These are phyloP conservation scores for Bhutanitis thaidina DNA, from an alignment of 2,888 invertebrate genomes.

Conservation along the genomic window DNA sequence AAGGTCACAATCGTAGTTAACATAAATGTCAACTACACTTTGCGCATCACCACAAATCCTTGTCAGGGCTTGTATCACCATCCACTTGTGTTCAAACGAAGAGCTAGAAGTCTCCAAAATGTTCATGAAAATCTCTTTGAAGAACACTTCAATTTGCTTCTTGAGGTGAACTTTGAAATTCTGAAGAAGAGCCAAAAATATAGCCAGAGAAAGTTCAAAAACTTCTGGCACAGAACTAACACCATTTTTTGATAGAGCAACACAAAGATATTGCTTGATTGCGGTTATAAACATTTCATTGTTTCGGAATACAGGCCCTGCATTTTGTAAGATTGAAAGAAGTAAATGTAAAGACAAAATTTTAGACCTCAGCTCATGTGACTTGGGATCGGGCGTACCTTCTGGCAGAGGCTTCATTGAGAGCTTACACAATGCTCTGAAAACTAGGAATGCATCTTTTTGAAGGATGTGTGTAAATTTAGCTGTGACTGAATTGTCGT, in stretches of 20 bases:
- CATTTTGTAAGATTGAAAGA: conserved; percentile 96
- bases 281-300: conserved; percentile 99
- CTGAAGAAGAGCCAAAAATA: conserved; percentile 96
- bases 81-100: conserved; percentile 99
- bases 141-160: conserved; percentile 99
- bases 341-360: conserved; percentile 97
- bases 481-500: conserved; percentile 90
- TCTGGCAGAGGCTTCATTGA: conserved; percentile 99
- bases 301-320: conserved; percentile 96
- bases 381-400: conserved; percentile 97
- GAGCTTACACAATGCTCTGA: conserved; percentile 97
- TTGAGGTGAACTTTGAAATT: conserved; percentile 99
- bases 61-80: conserved; percentile 98
- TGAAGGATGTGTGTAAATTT: conserved; percentile 97
- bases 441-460: conserved; percentile 98
- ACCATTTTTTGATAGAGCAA: conserved; percentile 98
- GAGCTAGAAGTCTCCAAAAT: conserved; percentile 98
- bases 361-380: conserved; percentile 97
- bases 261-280: conserved; percentile 99
- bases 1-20: conserved; percentile 99
- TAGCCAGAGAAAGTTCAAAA: conserved; percentile 97
- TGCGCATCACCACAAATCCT: conserved; percentile 98
- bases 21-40: conserved; percentile 99
- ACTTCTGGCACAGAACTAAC: conserved; percentile 98
- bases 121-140: conserved; percentile 99